Evolutionary conservation across 2,888 invertebrate species (phyloP), one percentile per base, ranked within the genome.

Genomic region (Cheilosia variabilis): DNA sequence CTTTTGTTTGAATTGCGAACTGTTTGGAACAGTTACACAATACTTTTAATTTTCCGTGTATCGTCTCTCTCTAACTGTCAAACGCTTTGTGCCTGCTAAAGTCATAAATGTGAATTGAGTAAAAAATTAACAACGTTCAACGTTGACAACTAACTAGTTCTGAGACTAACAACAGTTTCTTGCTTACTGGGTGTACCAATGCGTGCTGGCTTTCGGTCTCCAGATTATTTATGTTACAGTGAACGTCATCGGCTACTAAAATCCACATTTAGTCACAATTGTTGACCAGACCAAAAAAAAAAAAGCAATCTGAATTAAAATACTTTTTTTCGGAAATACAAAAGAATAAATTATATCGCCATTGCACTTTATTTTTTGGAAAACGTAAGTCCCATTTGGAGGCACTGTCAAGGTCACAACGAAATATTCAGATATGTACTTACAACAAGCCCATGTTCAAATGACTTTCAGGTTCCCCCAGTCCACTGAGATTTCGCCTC

Each of bases 351-450:
- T 34, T 2, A 34, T 7, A 37, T 37, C 4, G 37, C 13, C 37
- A 37, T 4, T 10, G 34, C 34, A 34, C 15, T 52, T 34, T 47
- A 31, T 22, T 7, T 47, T 65, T 37, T 41, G 43, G 15, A 43
- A 45, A 45, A 17, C 9, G 17, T 55, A 7, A 31, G 17, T 0
- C 19, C 4, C 19, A 41, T 17, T 43, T 55, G 19, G 15, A 17
- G 37, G 19, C 55, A 19, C 31, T 34, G 22, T 7, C 66, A 66
- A 66, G 66, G 66, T 53, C 66, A 27, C 37, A n/a, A 24, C 47
- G 19, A 50, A 37, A 50, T 19, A 34, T 15, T 47, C 24, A 65
- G 37, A 24, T 34, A 9, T 3, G 13, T 4, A 13, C n/a, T n/a
- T n/a, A n/a, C n/a, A n/a, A n/a, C 13, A 22, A 62, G 9, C 43